These are phyloP conservation scores for Popillia japonica DNA, from an alignment of 1,140 invertebrate genomes.

Conservation along the genomic window DNA sequence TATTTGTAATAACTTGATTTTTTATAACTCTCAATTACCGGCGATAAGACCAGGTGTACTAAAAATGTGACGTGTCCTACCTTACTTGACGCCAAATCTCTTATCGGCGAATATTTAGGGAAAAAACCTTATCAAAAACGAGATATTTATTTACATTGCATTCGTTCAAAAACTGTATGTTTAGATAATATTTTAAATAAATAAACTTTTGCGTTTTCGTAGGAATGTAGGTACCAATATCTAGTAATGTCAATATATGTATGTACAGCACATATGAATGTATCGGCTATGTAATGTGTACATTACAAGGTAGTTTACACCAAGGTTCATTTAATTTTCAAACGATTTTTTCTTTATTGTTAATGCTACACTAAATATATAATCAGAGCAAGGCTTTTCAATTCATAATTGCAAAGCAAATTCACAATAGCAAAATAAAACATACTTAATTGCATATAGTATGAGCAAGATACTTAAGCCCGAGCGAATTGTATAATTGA, in stretches of 20 bases:
- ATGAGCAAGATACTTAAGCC: background rate
- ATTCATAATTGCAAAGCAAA: too few relatives aligned
- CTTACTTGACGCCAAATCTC: background rate
- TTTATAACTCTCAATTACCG: background rate
- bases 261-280: too few relatives aligned
- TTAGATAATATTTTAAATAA: background rate
- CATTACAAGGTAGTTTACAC: too few relatives aligned
- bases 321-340: constrained; percentile 8
- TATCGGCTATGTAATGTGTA: too few relatives aligned
- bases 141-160: background rate
- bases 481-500: background rate
- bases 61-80: background rate
- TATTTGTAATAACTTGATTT: background rate
- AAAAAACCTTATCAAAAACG: background rate
- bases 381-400: constrained; percentile 1
- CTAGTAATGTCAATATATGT: too few relatives aligned
- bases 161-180: background rate
- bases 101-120: background rate
- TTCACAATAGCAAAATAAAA: too few relatives aligned
- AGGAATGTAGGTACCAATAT: too few relatives aligned
- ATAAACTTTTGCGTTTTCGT: too few relatives aligned
- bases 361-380: background rate
- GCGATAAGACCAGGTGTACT: background rate
- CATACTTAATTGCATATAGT: too few relatives aligned
- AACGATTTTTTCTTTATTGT: background rate